Conservation (phyloP, 2,113 vertebrate species). For the Etheostoma spectabile region DNA sequence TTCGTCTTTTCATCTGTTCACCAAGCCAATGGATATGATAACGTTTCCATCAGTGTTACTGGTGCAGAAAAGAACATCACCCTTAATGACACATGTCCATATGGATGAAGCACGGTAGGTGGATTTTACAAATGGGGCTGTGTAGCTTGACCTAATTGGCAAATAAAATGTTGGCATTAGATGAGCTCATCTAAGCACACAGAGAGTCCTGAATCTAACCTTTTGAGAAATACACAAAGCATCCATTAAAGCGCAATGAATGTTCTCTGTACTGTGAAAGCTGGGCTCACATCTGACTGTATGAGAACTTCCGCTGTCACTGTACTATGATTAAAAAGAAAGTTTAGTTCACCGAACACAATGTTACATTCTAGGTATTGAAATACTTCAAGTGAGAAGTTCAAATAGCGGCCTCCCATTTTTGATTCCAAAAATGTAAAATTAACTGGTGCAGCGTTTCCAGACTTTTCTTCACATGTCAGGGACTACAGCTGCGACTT, state of each 20-base stretch:
- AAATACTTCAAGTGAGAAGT: background rate
- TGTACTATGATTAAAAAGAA: background rate
- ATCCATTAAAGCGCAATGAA: background rate
- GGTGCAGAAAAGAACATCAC: background rate
- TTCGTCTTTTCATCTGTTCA: background rate
- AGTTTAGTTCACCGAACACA: background rate
- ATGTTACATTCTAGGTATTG: background rate
- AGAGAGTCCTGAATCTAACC: background rate
- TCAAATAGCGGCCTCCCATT: conserved; percentile 1
- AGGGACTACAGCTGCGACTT: conserved; percentile 26
- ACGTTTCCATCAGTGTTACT: background rate
- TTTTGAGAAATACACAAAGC: background rate
- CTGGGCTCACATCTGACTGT: background rate
- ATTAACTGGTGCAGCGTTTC: background rate
- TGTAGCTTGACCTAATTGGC: background rate
- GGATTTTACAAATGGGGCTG: background rate
- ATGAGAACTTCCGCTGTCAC: background rate
- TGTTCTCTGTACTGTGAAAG: background rate
- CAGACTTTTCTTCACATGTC: conserved; percentile 26
- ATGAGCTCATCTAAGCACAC: background rate
- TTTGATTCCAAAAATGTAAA: conserved; percentile 9
- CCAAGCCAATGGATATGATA: background rate
- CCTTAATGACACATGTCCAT: background rate
- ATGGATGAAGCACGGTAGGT: background rate
- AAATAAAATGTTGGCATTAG: background rate